These are phyloP conservation scores for Drosophila dunni DNA, from an alignment of 1,140 invertebrate genomes.

Conservation along the genomic window DNA sequence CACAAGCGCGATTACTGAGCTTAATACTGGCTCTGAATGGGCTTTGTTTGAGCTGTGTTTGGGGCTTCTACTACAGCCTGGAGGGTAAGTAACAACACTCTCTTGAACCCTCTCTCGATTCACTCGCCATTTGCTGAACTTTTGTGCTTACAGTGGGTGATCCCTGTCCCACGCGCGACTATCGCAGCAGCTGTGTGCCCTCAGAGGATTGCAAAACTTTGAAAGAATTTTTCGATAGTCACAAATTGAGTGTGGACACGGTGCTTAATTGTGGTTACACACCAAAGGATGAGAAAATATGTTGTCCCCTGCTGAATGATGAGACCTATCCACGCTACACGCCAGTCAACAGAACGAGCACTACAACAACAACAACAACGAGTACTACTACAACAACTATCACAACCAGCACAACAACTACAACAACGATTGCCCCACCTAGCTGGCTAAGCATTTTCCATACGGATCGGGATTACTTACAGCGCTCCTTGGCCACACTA, in stretches of 20 bases:
- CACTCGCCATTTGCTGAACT: not conserved
- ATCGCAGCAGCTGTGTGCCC: conserved; percentile 60
- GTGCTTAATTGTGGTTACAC: conserved; percentile 63
- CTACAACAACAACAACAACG: not conserved
- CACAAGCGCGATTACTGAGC: conserved; percentile 10
- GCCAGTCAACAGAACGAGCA: not conserved
- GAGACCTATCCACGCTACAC: conserved; percentile 2
- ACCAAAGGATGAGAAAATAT: conserved; percentile 58
- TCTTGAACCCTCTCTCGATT: not conserved
- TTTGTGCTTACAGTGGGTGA: conserved; percentile 51
- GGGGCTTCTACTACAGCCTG: conserved; percentile 53
- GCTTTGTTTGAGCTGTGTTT: conserved; percentile 30
- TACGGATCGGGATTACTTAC: conserved; percentile 50
- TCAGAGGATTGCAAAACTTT: conserved; percentile 48
- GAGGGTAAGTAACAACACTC: conserved; percentile 46
- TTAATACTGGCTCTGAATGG: conserved; percentile 32
- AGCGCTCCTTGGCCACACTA: not conserved
- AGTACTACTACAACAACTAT: not conserved
- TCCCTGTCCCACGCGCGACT: conserved; percentile 53
- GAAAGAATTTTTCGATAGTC: conserved; percentile 24
- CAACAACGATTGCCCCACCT: conserved; percentile 15
- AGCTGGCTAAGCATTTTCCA: conserved; percentile 52
- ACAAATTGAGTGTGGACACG: conserved; percentile 10
- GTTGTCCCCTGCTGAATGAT: conserved; percentile 56
- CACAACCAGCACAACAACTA: conserved; percentile 1